phyloP scores from a whole-genome alignment of 1,140 invertebrate genomes.

The Drosophila repletoides region DNA sequence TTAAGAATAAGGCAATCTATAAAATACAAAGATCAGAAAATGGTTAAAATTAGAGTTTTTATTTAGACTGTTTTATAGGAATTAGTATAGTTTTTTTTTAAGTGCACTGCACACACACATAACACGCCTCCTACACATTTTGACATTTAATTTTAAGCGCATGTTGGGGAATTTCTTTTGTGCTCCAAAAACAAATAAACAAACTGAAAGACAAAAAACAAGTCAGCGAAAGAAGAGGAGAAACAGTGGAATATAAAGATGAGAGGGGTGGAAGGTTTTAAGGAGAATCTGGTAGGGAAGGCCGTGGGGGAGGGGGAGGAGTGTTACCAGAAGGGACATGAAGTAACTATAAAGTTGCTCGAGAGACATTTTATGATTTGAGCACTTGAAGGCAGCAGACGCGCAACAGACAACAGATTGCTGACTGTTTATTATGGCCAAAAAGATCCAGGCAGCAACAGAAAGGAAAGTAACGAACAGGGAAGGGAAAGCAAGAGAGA shows the following conservation, averaged over 20 bases:
- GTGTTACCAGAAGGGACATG: constrained; percentile 10
- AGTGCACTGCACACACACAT: constrained; percentile 46
- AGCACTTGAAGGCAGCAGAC: constrained; percentile 77
- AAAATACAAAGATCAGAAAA: too few species aligned
- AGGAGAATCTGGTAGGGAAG: neutral
- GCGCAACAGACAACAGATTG: constrained; percentile 77
- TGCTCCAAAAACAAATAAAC: constrained; percentile 78
- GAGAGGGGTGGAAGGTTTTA: neutral
- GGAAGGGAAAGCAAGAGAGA: neutral
- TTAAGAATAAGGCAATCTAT: too few species aligned
- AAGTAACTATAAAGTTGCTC: constrained; percentile 77
- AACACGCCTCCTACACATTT: constrained; percentile 45
- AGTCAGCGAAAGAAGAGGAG: constrained; percentile 27
- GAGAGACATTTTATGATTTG: constrained; percentile 80
- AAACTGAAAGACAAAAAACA: constrained; percentile 67
- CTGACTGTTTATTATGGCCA: constrained; percentile 72
- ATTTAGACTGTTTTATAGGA: too few species aligned
- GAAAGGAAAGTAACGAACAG: neutral
- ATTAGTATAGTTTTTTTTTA: too few species aligned
- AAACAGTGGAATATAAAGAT: neutral
- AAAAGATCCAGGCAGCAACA: constrained; percentile 27
- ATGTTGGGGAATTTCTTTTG: constrained; percentile 81
- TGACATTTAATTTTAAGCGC: constrained; percentile 82
- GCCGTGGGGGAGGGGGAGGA: neutral
- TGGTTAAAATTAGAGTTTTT: too few species aligned